Evolutionary conservation across 2,888 invertebrate genomes (phyloP).

Genomic region (Meloe dianella): DNA sequence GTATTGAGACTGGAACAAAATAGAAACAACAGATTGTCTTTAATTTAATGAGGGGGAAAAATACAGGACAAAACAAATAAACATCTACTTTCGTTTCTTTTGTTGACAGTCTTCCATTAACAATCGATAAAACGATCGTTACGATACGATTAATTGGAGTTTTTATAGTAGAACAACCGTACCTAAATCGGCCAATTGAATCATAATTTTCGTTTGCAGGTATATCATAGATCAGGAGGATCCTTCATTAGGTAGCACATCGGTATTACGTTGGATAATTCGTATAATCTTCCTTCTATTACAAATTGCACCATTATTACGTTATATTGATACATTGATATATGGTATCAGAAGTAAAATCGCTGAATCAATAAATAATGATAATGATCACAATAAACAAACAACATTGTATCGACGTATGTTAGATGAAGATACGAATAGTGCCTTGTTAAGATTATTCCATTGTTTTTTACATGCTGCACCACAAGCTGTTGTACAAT

Average conservation of each 20-base stretch:
- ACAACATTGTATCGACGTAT: slow-evolving; percentile 55
- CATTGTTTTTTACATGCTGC: slow-evolving; percentile 60
- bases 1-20: no score
- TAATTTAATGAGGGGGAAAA: no score
- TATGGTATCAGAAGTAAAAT: slow-evolving; percentile 58
- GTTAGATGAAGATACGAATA: slow-evolving; percentile 61
- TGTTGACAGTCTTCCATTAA: no score
- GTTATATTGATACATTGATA: slow-evolving; percentile 59
- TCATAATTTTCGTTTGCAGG: slow-evolving; percentile 51
- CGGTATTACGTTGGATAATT: slow-evolving; percentile 58
- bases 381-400: slow-evolving; percentile 49
- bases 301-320: slow-evolving; percentile 60
- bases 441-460: slow-evolving; percentile 57
- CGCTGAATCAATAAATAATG: slow-evolving; percentile 50
- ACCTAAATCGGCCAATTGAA: no score
- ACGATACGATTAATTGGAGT: no score
- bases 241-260: slow-evolving; percentile 55
- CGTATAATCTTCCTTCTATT: slow-evolving; percentile 59
- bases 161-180: no score
- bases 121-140: no score
- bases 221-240: slow-evolving; percentile 61
- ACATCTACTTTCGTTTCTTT: no score
- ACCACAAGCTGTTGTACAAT: slow-evolving; percentile 59
- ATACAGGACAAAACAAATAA: no score
- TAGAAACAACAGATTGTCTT: no score